These are phyloP conservation scores for Ictalurus furcatus DNA, from an alignment of 2,113 vertebrate genomes.

Conservation along the genomic window DNA sequence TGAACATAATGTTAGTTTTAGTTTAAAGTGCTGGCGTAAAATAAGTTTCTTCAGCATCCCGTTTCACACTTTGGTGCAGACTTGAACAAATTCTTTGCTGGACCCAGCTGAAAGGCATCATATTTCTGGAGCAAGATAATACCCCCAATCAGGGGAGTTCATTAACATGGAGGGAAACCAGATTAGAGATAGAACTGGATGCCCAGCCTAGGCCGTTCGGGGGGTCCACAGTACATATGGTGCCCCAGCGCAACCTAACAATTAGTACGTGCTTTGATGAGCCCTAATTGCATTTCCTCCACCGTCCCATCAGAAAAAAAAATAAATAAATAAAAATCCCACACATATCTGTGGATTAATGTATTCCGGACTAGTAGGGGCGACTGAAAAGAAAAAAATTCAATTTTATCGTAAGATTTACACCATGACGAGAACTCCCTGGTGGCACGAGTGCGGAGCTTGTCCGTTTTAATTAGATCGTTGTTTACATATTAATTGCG, in stretches of 20 bases:
- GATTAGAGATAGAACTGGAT: constrained; percentile 36
- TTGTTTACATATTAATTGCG: constrained; percentile 99
- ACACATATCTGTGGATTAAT: constrained; percentile 93
- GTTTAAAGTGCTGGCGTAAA: background rate
- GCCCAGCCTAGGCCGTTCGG: constrained; percentile 24
- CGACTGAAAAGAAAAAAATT: constrained; percentile 84
- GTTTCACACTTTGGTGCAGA: background rate
- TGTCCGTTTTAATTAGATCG: constrained; percentile 99
- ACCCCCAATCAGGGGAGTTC: constrained; percentile 32
- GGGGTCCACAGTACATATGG: constrained; percentile 76
- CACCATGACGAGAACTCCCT: constrained; percentile 92
- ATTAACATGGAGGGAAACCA: constrained; percentile 39
- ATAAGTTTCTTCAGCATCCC: background rate
- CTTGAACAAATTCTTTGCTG: background rate
- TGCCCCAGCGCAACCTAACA: constrained; percentile 90
- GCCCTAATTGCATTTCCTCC: constrained; percentile 90
- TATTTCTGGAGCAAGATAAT: constrained; percentile 12
- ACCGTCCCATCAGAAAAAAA: constrained; percentile 88
- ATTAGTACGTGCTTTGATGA: constrained; percentile 95
- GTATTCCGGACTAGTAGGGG: constrained; percentile 92
- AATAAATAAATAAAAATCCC: constrained; percentile 38
- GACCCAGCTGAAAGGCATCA: constrained; percentile 21
- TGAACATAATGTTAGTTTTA: background rate
- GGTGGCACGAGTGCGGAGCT: constrained; percentile 93
- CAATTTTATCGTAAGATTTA: constrained; percentile 97